Evolutionary conservation across 2,113 vertebrate genomes (phyloP).

Genomic region (Ailurus styani): DNA sequence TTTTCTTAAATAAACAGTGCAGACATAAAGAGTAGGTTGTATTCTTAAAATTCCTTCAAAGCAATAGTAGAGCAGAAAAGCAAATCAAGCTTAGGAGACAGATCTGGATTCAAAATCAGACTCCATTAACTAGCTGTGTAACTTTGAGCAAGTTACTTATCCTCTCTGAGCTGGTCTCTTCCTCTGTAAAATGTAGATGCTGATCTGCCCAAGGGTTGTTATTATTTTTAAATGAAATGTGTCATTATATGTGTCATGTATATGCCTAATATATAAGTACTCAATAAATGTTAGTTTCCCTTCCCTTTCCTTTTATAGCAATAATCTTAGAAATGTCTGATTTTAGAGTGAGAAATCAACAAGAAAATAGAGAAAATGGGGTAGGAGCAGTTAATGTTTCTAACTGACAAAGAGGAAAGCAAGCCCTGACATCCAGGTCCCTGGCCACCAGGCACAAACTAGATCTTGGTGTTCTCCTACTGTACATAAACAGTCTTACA

Average conservation of each 20-base stretch:
- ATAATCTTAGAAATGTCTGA: background rate
- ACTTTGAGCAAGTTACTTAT: background rate
- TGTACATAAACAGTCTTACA: background rate
- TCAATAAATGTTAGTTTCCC: background rate
- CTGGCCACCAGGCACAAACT: background rate
- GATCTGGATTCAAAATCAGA: background rate
- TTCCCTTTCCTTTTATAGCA: background rate
- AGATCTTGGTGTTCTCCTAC: background rate
- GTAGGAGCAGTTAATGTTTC: background rate
- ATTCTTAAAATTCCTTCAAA: background rate
- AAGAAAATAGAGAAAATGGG: background rate
- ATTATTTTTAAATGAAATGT: background rate
- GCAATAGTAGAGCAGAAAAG: background rate
- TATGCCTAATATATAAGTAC: background rate
- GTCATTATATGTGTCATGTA: too few relatives aligned
- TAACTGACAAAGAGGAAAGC: background rate
- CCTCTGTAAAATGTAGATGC: background rate
- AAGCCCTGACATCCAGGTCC: background rate
- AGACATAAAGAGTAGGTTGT: background rate
- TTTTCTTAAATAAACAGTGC: background rate
- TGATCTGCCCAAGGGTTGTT: background rate
- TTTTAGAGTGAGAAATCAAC: background rate
- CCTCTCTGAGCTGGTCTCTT: background rate
- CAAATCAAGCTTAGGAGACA: background rate
- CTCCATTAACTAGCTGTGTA: background rate